Conservation (phyloP, 2,888 invertebrate genomes). For the Mimumesa dahlbomi region DNA sequence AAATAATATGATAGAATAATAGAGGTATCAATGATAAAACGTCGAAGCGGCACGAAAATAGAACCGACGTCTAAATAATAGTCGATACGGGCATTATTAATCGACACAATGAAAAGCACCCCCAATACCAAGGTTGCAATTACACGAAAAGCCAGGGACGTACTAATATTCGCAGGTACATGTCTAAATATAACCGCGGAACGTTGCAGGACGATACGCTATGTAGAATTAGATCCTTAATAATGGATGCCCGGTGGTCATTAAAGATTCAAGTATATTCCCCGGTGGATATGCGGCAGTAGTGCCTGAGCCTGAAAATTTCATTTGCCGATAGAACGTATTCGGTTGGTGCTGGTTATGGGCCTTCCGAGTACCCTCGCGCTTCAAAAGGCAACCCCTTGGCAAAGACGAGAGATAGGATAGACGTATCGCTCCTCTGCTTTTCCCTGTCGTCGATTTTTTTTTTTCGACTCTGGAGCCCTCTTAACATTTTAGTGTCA, state of each 20-base stretch:
- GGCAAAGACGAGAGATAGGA: no score
- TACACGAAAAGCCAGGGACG: neutral
- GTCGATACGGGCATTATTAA: no score
- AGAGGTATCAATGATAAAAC: no score
- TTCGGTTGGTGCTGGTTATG: neutral
- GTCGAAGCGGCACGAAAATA: no score
- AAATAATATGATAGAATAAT: no score
- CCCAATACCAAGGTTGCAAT: neutral
- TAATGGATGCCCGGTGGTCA: conserved; percentile 41
- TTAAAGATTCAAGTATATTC: conserved; percentile 49
- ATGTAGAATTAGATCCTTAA: conserved; percentile 52
- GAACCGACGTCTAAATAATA: no score
- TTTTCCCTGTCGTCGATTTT: no score
- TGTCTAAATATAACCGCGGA: conserved; percentile 24
- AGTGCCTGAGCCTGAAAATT: conserved; percentile 43
- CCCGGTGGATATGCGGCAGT: conserved; percentile 28
- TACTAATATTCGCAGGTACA: neutral
- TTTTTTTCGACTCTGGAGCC: no score
- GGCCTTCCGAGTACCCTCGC: conserved; percentile 28
- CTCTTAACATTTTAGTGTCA: no score
- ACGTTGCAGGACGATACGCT: conserved; percentile 7
- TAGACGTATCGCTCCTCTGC: no score
- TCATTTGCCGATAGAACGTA: conserved; percentile 41
- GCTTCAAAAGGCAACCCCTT: conserved; percentile 39
- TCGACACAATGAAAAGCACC: neutral